Evolutionary conservation across 2,113 vertebrate genomes (phyloP).

Genomic region (Syngnathus scovelli): DNA sequence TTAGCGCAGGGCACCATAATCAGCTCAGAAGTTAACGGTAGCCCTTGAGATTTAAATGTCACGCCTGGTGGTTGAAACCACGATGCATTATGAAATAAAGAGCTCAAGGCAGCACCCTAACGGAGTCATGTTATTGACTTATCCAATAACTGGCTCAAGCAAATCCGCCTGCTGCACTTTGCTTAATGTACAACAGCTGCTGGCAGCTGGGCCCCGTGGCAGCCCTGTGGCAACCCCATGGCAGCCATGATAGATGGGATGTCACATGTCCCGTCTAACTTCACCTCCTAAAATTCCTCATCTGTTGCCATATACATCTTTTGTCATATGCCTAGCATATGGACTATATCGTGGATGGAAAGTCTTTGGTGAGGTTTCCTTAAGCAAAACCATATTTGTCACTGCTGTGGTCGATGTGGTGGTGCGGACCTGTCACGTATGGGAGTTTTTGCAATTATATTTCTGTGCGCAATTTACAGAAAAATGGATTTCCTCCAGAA

Average conservation of each 20-base stretch:
- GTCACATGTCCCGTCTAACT: conserved; percentile 39
- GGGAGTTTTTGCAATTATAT: too few relatives aligned
- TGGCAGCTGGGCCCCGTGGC: conserved; percentile 47
- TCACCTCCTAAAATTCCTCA: conserved; percentile 44
- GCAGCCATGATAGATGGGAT: conserved; percentile 54
- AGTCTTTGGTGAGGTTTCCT: neutral
- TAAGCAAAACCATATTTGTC: neutral
- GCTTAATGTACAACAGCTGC: conserved; percentile 71
- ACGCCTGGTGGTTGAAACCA: conserved; percentile 36
- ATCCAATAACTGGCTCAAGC: conserved; percentile 68
- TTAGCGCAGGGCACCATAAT: conserved; percentile 35
- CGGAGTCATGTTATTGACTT: conserved; percentile 65
- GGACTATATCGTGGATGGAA: neutral
- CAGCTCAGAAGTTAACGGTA: conserved; percentile 52
- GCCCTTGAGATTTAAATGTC: conserved; percentile 25
- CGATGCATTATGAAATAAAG: conserved; percentile 65
- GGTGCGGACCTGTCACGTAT: too few relatives aligned
- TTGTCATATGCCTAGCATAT: neutral
- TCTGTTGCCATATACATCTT: conserved; percentile 9
- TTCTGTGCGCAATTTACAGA: too few relatives aligned
- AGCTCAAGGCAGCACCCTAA: conserved; percentile 50
- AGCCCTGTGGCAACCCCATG: conserved; percentile 41
- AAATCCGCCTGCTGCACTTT: conserved; percentile 68
- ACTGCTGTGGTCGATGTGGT: neutral
- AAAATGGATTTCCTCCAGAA: too few relatives aligned